Conservation (phyloP, 35 echinoderm and acorn worm genomes). For the Heliocidaris erythrogramma region DNA sequence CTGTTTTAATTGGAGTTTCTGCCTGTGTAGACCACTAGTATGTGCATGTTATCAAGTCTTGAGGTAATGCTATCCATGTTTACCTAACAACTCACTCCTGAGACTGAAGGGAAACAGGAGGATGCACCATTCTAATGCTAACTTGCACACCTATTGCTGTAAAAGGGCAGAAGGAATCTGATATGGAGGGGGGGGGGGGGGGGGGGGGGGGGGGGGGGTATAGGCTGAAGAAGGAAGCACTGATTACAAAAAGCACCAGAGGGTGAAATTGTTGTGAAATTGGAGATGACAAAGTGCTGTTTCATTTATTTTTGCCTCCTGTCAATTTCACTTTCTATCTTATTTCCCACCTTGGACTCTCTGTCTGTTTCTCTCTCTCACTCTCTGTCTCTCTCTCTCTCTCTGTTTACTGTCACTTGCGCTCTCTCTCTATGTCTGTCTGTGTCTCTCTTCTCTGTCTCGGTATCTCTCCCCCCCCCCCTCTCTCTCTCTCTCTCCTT, state of each 20-base stretch:
- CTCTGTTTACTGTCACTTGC: background rate
- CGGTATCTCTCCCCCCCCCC: background rate
- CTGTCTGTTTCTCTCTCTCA: background rate
- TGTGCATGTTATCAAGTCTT: background rate
- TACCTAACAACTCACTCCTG: background rate
- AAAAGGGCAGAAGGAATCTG: too few relatives aligned
- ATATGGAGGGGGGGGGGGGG: background rate
- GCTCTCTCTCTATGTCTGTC: background rate
- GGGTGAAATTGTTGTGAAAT: constrained; percentile 11
- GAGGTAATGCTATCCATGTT: background rate
- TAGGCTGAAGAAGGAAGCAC: background rate
- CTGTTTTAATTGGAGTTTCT: background rate
- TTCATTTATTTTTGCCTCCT: background rate
- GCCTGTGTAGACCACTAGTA: background rate
- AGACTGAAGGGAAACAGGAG: background rate
- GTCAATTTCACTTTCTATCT: background rate
- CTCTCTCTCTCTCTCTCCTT: background rate
- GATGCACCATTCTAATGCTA: background rate
- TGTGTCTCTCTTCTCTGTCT: background rate
- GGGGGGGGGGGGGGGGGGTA: background rate
- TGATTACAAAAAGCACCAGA: background rate
- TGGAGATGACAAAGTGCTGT: background rate
- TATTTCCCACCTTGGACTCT: background rate
- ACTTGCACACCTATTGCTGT: background rate
- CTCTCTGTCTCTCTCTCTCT: background rate